phyloP scores from a whole-genome alignment of 2,888 invertebrate genomes.

The Neoaliturus tenellus region DNA sequence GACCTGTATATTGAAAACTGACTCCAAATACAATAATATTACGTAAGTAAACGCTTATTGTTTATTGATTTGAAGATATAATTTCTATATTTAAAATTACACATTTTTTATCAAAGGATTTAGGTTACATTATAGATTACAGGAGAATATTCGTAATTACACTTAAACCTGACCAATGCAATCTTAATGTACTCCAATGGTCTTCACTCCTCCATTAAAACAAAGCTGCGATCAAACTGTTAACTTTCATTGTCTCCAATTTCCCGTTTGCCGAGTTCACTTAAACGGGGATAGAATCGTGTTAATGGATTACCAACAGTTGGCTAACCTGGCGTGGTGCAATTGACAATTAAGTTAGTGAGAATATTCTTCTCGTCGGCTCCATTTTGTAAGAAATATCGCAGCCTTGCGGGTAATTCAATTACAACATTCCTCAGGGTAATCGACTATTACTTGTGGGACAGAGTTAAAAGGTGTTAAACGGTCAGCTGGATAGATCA shows the following conservation, averaged over 20 bases:
- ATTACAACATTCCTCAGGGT: neutral
- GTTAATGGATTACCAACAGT: neutral
- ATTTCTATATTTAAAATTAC: too few species aligned
- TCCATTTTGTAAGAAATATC: neutral
- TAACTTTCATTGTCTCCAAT: too few species aligned
- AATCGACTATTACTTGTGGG: neutral
- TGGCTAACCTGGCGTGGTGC: neutral
- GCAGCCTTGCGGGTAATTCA: neutral
- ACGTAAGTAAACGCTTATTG: too few species aligned
- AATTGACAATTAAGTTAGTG: constrained; percentile 5
- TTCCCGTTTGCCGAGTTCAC: neutral
- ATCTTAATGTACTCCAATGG: neutral
- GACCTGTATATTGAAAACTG: too few species aligned
- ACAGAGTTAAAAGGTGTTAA: neutral
- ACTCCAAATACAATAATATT: too few species aligned
- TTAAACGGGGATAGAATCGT: neutral
- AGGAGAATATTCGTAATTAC: too few species aligned
- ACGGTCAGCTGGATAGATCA: neutral
- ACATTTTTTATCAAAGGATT: too few species aligned
- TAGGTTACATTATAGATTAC: too few species aligned
- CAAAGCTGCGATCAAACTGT: too few species aligned
- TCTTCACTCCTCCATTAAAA: neutral
- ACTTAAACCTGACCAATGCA: too few species aligned
- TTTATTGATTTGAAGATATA: too few species aligned
- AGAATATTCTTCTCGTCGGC: neutral